A percentile compares a stretch with the other conserved stretches of the same genome.
These are phyloP conservation scores for Pica pica DNA, from an alignment of 2,113 vertebrate species.

Conservation along the genomic window DNA sequence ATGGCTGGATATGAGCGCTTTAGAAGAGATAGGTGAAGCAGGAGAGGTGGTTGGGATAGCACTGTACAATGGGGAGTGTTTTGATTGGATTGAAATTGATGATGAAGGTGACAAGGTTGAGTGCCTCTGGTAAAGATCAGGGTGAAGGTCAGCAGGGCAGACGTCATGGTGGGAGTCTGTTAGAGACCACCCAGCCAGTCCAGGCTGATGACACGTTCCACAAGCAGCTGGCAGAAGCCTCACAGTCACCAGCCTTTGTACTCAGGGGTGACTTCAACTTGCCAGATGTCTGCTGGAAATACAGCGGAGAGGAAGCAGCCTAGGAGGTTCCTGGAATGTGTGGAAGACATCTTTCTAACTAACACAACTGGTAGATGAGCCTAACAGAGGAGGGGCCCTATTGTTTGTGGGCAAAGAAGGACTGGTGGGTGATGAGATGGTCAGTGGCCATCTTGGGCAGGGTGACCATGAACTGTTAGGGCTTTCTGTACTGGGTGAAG, in stretches of 20 bases:
- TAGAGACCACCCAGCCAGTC: not conserved
- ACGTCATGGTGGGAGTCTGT: fast-evolving
- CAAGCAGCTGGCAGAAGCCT: not conserved
- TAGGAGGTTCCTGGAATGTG: not conserved
- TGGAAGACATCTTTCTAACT: not conserved
- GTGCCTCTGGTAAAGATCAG: not conserved
- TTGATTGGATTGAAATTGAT: not conserved
- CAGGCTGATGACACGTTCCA: not conserved
- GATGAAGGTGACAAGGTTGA: not conserved
- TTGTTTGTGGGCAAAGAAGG: not conserved
- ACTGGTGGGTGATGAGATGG: not conserved
- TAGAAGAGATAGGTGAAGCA: not conserved
- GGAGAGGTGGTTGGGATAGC: not conserved
- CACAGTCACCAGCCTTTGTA: not conserved
- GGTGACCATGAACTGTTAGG: not conserved
- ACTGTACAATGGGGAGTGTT: not conserved
- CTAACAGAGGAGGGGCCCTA: not conserved
- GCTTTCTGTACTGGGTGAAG: not conserved
- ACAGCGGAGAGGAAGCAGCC: not conserved
- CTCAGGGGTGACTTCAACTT: not conserved
- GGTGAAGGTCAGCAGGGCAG: not conserved
- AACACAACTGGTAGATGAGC: not conserved
- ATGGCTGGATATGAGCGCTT: not conserved
- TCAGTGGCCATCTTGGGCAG: not conserved
- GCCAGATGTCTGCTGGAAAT: not conserved